Percentiles rank a stretch among this genome's conserved stretches.
Evolutionary conservation across 2,888 invertebrate species (phyloP).

Genomic region (Phytoseiulus persimilis): DNA sequence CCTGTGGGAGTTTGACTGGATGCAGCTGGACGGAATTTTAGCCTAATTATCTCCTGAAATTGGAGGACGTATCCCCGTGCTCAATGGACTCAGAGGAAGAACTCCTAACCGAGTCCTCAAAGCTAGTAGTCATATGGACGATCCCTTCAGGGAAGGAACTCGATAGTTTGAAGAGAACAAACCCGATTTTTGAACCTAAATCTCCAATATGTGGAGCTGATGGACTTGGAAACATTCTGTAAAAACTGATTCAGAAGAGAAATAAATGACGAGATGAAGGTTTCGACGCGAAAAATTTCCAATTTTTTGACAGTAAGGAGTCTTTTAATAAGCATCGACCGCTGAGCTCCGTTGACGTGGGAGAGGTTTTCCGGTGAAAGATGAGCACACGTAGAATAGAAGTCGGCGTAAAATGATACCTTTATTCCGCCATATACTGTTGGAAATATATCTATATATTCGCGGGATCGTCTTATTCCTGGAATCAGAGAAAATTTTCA

Average conservation of each 20-base stretch:
- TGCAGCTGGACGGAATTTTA: background rate
- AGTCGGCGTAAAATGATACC: background rate
- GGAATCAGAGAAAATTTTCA: background rate
- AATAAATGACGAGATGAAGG: background rate
- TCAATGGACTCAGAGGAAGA: background rate
- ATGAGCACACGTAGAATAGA: background rate
- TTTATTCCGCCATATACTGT: background rate
- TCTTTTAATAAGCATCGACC: too few relatives aligned
- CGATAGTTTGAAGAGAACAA: background rate
- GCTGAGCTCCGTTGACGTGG: too few relatives aligned
- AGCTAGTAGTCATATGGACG: background rate
- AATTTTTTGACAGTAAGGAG: too few relatives aligned
- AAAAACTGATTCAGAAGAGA: background rate
- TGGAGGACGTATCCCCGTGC: background rate
- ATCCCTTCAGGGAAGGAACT: background rate
- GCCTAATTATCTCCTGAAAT: background rate
- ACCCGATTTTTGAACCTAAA: background rate
- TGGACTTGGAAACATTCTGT: background rate
- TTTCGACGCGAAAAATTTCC: background rate
- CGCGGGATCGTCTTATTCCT: background rate
- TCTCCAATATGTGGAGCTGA: background rate
- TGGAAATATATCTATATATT: background rate
- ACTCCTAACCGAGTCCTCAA: background rate
- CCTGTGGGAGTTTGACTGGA: background rate
- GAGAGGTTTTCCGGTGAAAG: background rate